Evolutionary conservation across 2,113 vertebrate genomes (phyloP), one percentile per base, ranked within the genome.

Genomic region (Ancistrus triradiatus): DNA sequence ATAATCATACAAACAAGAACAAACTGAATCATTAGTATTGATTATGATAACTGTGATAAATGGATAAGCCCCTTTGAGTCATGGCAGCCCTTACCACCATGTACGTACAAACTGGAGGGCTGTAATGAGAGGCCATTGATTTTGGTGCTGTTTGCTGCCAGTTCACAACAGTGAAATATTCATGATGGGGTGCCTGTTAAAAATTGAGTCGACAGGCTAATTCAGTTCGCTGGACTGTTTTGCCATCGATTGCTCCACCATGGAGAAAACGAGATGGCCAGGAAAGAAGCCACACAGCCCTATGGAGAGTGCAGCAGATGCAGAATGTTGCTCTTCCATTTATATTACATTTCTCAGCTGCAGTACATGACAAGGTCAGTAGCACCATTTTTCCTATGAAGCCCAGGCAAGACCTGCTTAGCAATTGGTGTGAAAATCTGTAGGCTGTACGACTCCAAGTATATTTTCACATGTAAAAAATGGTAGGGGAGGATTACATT

Each of bases 211-310:
- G 21, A 55, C 52, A 28, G 64, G 33, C 42, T 78, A 73, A 79
- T 76, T 77, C 65, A 78, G 72, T 73, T 84, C 78, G 66, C 48
- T 74, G 46, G 49, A 76, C 74, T 76, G 72, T 75, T 77, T 64
- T 69, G 60, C 35, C 65, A 73, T 77, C 42, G 69, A 75, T 75
- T 76, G 63, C 47, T 47, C 53, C 60, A 68, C 59, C 22, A 58
- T 14, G 6, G 57, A 67, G 60, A 75, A 63, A 72, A 68, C 62
- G 38, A 64, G 50, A 63, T 59, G 67, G 46, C 51, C 48, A 73
- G 65, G 68, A 75, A 40, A 69, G 44, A 56, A 51, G 17, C 58
- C 43, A 57, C 11, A 15, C 25, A 17, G 65, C 59, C 27, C 31
- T 48, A 15, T 11, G 9, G 33, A 64, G 21, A 33, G 17, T 7